Evolutionary conservation across 1,140 invertebrate genomes (phyloP), one percentile per base, ranked within the genome.

Genomic region (Drosophila ananassae): DNA sequence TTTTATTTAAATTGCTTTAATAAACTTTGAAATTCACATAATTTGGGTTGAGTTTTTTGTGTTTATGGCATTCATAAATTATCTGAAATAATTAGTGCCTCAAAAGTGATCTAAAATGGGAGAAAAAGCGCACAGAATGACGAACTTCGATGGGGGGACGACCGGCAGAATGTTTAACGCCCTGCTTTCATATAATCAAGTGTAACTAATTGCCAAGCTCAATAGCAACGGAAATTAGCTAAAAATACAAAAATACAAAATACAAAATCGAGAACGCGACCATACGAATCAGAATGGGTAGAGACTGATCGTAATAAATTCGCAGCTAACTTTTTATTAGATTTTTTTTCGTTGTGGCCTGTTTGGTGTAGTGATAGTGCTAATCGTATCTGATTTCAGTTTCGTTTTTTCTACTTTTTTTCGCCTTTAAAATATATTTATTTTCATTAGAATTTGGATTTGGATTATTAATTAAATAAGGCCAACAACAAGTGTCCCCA

Each of bases 201-300:
- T 77, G 74, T 68, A 82, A 78, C 82, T 82, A 87, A 87, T 87
- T 87, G 71, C 62, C 41, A 75, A 78, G 58, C 80, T 87, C 78
- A 89, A 87, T 73, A 89, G 59, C 62, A 53, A 82, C 62, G 75
- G 46, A 80, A 69, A 54, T 73, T 73, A 62, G 58, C 72, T 64
- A 79, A 79, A 79, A 79, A 73, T 79, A 83, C 58, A 60, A 54
- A 54, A 69, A 77, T 13, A 17, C 32, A 52, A 75, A 60, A 51
- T 52, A 55, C 25, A 9, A 59, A 60, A 54, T 63, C 50, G 61
- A 54, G 48, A 47, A 34, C 24, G 66, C 50, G 62, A 32, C 24
- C 63, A 30, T 55, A 34, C 63, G 62, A 69, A 69, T 69, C 32
- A 34, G 51, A 68, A 54, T 54, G 41, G 17, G 34, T 28, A 37